Evolutionary conservation across 2,888 invertebrate species (phyloP).

Genomic region (Hemicrepidius hirtus): DNA sequence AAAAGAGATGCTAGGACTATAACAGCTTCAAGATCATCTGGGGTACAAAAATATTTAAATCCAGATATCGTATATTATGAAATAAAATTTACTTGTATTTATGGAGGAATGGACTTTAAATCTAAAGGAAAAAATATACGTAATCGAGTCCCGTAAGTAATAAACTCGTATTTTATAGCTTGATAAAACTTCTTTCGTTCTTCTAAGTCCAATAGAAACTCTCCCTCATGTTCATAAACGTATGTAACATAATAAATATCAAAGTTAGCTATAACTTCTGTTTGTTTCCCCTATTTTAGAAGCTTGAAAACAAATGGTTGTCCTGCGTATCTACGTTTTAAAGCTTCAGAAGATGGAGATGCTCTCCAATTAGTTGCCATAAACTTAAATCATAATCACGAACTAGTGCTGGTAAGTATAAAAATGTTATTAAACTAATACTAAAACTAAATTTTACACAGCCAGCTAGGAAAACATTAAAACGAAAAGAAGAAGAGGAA

Average conservation of each 20-base stretch:
- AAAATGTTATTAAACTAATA: no score
- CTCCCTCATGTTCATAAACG: no score
- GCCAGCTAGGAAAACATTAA: neutral
- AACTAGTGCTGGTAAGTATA: slow-evolving; percentile 44
- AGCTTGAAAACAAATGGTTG: slow-evolving; percentile 48
- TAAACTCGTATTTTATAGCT: no score
- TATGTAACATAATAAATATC: neutral
- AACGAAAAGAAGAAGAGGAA: neutral
- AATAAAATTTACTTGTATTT: slow-evolving; percentile 56
- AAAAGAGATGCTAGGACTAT: slow-evolving; percentile 58
- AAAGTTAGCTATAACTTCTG: neutral
- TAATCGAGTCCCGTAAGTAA: slow-evolving; percentile 45
- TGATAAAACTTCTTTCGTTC: no score
- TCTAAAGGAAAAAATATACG: slow-evolving; percentile 49
- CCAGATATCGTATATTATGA: slow-evolving; percentile 57
- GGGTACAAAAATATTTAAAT: slow-evolving; percentile 40
- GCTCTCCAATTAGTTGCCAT: slow-evolving; percentile 50
- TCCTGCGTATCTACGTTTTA: slow-evolving; percentile 49
- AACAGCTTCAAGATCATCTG: slow-evolving; percentile 46
- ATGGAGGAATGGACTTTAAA: slow-evolving; percentile 53
- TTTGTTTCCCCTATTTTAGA: slow-evolving; percentile 32
- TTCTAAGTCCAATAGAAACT: no score
- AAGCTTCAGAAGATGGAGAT: slow-evolving; percentile 47
- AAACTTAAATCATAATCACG: slow-evolving; percentile 52
- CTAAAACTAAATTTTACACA: neutral